A percentile compares a stretch with the other conserved stretches of the same genome.
phyloP scores from a whole-genome alignment of 2,113 vertebrate genomes.

The Cyprichromis sp. region DNA sequence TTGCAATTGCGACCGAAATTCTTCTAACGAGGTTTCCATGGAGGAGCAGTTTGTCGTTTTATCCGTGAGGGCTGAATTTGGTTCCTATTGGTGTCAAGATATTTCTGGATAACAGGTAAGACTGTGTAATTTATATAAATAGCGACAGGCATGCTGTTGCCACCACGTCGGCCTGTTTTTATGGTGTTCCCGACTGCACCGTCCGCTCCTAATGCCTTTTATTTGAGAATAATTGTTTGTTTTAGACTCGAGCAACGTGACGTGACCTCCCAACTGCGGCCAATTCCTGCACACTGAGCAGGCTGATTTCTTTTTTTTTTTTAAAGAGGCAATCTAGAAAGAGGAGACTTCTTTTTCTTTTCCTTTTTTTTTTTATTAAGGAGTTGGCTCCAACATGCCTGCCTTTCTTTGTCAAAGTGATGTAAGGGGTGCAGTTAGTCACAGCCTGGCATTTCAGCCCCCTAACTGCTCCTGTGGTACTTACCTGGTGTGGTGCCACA shows the following conservation, averaged over 20 bases:
- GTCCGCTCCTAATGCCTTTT: background rate
- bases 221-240: slow-evolving; percentile 35
- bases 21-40: slow-evolving; percentile 46
- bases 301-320: background rate
- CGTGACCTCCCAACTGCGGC: slow-evolving; percentile 33
- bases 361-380: background rate
- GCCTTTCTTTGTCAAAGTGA: slow-evolving; percentile 28
- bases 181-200: background rate
- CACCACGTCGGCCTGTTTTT: background rate
- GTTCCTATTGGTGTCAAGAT: slow-evolving; percentile 33
- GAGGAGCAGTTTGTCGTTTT: slow-evolving; percentile 41
- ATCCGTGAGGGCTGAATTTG: slow-evolving; percentile 36
- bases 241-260: slow-evolving; percentile 13
- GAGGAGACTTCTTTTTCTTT: background rate
- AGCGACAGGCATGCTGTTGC: background rate
- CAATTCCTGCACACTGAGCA: slow-evolving; percentile 26
- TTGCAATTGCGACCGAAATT: slow-evolving; percentile 45
- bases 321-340: background rate
- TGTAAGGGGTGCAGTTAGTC: background rate
- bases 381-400: background rate
- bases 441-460: background rate
- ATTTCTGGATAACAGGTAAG: slow-evolving; percentile 65
- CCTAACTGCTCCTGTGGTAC: background rate
- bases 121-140: background rate
- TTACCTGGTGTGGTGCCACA: slow-evolving; percentile 22